Base-by-base conservation (phyloP, 2,113 vertebrate genomes). In the Rhadina sibilatrix region DNA sequence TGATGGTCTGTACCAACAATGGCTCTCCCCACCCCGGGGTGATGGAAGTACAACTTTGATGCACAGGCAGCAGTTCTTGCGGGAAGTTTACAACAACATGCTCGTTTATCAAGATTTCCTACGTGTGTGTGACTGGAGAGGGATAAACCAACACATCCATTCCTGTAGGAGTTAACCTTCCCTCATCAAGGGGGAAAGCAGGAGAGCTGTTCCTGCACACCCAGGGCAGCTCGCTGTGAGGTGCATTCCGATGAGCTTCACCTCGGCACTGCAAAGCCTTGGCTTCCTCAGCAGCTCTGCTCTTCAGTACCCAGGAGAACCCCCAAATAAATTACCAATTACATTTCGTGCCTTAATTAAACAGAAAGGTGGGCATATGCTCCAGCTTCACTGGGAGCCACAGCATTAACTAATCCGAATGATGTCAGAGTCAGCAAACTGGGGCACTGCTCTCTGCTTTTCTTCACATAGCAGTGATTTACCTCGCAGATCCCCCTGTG, bases 291-390 rank as follows among this genome's bases (percentile, higher is more conserved):
- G 92, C 87, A 85, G 87, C 46, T 74, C 89, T 95, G 95, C 84
- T 86, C 92, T 80, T 77, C 92, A 77, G 88, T 88, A 69, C 96
- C 96, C 96, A 94, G 72, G 77, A 75, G 94, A 83, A 21, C 24
- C n/a, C 35, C 82, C 56, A 76, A 94, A 96, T 83, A 87, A 94
- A 95, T 97, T 95, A 56, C 87, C 82, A 95, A 77, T 95, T 96
- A 87, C 79, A 57, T 60, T 87, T 91, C 61, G 65, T 53, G 63
- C 86, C 94, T 78, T 95, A 94, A 95, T 95, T 96, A 92, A 96
- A 80, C 38, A 87, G 87, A 96, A 97, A 97, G 96, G 96, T 96
- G 96, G 96, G 79, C 90, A 60, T 17, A 65, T 1, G 15, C 80
- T 95, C 46, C 76, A 92, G 93, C 76, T 68, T 91, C 25, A 4